These are phyloP conservation scores for Ochropacha duplaris DNA, from an alignment of 2,888 invertebrate species.

Conservation along the genomic window DNA sequence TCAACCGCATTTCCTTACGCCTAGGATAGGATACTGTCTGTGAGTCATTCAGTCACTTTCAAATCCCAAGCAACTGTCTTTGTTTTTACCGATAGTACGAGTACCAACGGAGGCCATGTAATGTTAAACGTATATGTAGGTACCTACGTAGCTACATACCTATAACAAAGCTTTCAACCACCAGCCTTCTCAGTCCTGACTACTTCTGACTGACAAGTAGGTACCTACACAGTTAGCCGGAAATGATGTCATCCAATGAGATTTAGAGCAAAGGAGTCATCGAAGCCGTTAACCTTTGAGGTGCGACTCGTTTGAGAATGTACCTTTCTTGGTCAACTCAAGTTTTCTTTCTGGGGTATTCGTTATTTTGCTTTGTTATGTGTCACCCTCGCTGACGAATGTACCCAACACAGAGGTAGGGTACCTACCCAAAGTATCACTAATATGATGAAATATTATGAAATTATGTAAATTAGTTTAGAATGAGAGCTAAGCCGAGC, in stretches of 20 bases:
- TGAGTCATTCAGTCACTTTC: no score
- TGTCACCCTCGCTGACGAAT: neutral
- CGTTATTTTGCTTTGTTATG: neutral
- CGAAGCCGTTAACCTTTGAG: neutral
- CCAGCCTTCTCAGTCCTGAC: neutral
- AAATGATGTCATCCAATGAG: neutral
- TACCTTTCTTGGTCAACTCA: neutral
- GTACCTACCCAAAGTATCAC: no score
- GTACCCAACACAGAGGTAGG: no score
- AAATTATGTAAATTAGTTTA: neutral
- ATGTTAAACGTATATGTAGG: no score
- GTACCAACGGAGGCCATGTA: no score
- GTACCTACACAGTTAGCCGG: neutral
- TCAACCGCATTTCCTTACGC: no score
- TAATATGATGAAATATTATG: no score
- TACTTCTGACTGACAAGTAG: neutral
- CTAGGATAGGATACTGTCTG: no score
- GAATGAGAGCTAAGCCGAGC: neutral
- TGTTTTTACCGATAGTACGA: no score
- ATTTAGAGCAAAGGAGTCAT: conserved; percentile 7
- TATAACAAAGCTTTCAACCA: neutral
- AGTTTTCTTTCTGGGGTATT: neutral
- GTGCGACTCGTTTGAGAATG: neutral
- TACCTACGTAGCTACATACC: neutral
- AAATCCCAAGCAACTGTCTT: no score